Conservation (phyloP, 2,888 invertebrate species). For the Idaea aversata region DNA sequence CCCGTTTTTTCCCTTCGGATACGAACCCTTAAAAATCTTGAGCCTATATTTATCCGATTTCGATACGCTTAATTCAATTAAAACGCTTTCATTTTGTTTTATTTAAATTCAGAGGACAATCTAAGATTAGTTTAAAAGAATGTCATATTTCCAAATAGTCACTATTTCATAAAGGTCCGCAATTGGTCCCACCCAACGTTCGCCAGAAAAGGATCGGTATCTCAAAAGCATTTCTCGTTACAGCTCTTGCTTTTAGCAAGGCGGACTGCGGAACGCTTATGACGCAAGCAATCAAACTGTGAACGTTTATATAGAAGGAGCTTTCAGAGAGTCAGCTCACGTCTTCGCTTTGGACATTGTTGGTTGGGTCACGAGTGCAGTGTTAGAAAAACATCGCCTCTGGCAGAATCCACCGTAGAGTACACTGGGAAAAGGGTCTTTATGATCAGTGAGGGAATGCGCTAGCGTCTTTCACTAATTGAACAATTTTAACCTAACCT, state of each 20-base stretch:
- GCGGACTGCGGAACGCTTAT: neutral
- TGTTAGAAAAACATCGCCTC: neutral
- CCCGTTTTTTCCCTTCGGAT: too few relatives aligned
- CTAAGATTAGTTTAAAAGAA: too few relatives aligned
- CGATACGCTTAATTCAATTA: too few relatives aligned
- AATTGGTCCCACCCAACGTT: neutral
- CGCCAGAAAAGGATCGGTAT: neutral
- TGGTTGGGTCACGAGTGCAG: constrained; percentile 18
- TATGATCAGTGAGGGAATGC: neutral
- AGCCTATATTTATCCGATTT: too few relatives aligned
- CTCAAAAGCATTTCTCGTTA: neutral
- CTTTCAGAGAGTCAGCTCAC: constrained; percentile 34
- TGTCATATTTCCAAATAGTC: neutral
- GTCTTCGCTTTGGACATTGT: constrained; percentile 42
- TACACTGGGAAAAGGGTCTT: neutral
- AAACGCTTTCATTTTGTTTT: too few relatives aligned
- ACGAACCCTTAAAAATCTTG: too few relatives aligned
- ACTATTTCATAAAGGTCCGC: neutral
- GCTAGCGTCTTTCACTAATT: too few relatives aligned
- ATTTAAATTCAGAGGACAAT: too few relatives aligned
- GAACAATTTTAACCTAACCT: too few relatives aligned
- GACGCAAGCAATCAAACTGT: neutral
- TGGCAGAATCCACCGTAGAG: neutral
- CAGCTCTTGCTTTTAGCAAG: neutral
- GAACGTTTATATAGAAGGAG: neutral